Evolutionary conservation across 2,797 vertebrate genomes (phyloP).

Genomic region (Sandelia bainsii): DNA sequence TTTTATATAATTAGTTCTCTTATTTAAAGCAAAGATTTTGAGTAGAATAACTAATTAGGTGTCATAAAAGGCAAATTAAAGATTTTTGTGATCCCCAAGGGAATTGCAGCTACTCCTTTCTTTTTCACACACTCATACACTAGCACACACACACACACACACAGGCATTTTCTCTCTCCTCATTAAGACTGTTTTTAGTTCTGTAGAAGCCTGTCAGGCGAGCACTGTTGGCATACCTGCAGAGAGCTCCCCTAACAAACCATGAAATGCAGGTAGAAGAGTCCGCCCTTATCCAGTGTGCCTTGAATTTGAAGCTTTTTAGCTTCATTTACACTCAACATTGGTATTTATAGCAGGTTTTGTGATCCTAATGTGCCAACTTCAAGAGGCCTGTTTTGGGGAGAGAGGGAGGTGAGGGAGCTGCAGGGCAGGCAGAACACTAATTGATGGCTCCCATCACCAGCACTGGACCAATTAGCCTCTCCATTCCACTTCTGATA

Average conservation of each 20-base stretch:
- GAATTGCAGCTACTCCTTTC: constrained; percentile 83
- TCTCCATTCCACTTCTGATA: constrained; percentile 83
- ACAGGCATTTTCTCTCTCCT: constrained; percentile 80
- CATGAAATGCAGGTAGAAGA: constrained; percentile 89
- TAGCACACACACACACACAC: constrained; percentile 51
- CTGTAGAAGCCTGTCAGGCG: constrained; percentile 87
- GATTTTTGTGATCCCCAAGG: constrained; percentile 89
- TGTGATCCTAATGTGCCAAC: constrained; percentile 86
- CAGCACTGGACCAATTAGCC: constrained; percentile 85
- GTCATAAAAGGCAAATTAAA: constrained; percentile 95
- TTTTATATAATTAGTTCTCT: constrained; percentile 95
- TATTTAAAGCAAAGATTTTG: constrained; percentile 96
- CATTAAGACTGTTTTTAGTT: constrained; percentile 92
- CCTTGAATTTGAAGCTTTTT: constrained; percentile 84
- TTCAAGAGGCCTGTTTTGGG: constrained; percentile 82
- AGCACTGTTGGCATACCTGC: constrained; percentile 85
- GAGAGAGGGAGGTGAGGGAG: constrained; percentile 70
- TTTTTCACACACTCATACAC: constrained; percentile 58
- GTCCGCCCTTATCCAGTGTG: constrained; percentile 81
- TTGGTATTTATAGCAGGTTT: constrained; percentile 89
- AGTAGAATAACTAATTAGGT: constrained; percentile 96
- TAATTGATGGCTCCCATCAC: constrained; percentile 88
- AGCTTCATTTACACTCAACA: constrained; percentile 88
- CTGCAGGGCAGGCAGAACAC: constrained; percentile 75
- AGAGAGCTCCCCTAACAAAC: constrained; percentile 89